Percentiles rank a stretch among this genome's conserved stretches.
Evolutionary conservation across 2,888 invertebrate species (phyloP).

Genomic region (Drosophila imparisetae): DNA sequence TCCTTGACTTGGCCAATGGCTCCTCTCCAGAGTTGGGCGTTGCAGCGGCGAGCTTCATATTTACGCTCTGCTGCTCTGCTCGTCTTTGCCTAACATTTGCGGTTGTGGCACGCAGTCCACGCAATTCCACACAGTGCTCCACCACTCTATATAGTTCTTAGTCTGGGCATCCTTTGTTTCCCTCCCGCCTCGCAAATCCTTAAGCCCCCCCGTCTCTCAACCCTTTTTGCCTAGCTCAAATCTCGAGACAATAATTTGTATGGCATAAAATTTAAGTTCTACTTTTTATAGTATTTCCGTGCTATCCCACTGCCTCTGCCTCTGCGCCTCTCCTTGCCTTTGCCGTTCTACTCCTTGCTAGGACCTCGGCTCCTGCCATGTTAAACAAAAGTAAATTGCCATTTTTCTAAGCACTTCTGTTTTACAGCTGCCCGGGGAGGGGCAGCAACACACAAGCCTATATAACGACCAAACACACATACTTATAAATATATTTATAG

Average conservation of each 20-base stretch:
- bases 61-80: conserved; percentile 21
- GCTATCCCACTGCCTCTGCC: not conserved
- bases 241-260: conserved; percentile 78
- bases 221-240: conserved; percentile 41
- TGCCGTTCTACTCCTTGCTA: not conserved
- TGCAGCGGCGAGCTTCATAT: not conserved
- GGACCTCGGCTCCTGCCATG: conserved; percentile 36
- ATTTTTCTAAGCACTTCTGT: conserved; percentile 76
- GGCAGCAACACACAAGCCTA: conserved; percentile 32
- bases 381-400: conserved; percentile 77
- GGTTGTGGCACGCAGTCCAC: not conserved
- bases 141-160: conserved; percentile 35
- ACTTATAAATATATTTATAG: not conserved
- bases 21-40: not conserved
- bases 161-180: conserved; percentile 12
- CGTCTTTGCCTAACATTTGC: conserved; percentile 13
- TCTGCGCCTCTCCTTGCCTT: not conserved
- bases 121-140: conserved; percentile 6
- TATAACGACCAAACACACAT: conserved; percentile 33
- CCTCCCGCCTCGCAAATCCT: not conserved
- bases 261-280: conserved; percentile 73
- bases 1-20: not conserved
- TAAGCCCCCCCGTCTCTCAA: conserved; percentile 6
- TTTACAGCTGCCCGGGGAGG: conserved; percentile 62
- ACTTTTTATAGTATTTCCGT: conserved; percentile 57